Evolutionary conservation across 35 echinoderm and acorn worm genomes (phyloP).

Genomic region (Lytechinus pictus): DNA sequence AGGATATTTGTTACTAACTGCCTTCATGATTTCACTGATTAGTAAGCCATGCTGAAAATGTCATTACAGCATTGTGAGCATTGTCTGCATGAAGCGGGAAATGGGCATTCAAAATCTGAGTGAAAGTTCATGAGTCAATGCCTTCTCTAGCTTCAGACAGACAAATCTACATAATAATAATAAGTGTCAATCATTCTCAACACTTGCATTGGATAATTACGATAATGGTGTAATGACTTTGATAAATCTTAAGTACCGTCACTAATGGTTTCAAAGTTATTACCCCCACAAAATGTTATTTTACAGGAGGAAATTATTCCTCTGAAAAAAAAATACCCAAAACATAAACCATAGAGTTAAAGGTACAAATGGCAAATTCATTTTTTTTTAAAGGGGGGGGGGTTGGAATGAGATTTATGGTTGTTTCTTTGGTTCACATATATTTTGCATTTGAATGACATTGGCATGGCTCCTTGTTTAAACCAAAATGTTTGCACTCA

Average conservation of each 20-base stretch:
- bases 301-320: too few relatives aligned
- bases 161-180: not conserved
- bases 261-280: too few relatives aligned
- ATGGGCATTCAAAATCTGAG: not conserved
- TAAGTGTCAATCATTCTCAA: not conserved
- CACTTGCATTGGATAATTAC: not conserved
- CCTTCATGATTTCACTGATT: not conserved
- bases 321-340: too few relatives aligned
- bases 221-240: not conserved
- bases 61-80: not conserved
- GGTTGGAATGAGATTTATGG: too few relatives aligned
- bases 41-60: not conserved
- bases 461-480: too few relatives aligned
- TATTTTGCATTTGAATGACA: too few relatives aligned
- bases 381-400: too few relatives aligned
- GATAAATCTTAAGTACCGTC: not conserved
- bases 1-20: slow-evolving; percentile 27
- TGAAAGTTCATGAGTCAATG: not conserved
- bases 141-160: not conserved
- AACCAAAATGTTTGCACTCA: too few relatives aligned
- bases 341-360: too few relatives aligned
- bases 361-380: too few relatives aligned
- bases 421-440: too few relatives aligned
- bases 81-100: not conserved
- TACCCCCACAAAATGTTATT: too few relatives aligned